Base-by-base conservation (phyloP, 2,888 invertebrate genomes). In the Adelphocoris suturalis region DNA sequence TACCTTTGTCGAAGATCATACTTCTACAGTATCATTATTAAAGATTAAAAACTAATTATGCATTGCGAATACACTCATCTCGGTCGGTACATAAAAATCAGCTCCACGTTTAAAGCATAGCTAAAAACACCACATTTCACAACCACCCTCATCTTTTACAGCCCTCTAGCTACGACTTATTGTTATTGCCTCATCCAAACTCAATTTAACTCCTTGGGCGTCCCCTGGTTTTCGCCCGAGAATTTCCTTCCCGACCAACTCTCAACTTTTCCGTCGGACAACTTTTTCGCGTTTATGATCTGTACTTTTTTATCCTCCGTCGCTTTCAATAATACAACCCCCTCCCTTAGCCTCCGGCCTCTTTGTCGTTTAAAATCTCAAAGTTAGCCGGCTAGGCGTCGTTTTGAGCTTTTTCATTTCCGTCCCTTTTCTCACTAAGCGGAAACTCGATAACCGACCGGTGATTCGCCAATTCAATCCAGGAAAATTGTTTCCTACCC, bases 111-210 rank as follows among this genome's bases (percentile, higher is more conserved):
- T 7, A 37, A 37, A 37, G 37, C 37, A 37, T 37, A 37, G 37
- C 37, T 37, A 37, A 37, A 19, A 61, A 61, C 19, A 61, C 16
- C 61, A 61, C 61, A n/a, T 19, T 61, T 61, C 61, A 61, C 14
- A 61, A 61, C 61, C 61, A 61, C 19, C 61, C 61, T 61, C 16
- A 61, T 61, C 61, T 61, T 61, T 19, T 19, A 61, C 47, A 48
- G 81, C 81, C 47, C 48, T 47, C 48, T 81, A 46, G 46, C 48
- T 81, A 13, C n/a, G 81, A 81, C 81, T 81, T 81, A 47, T 81
- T 81, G 48, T 81, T 81, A 81, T 81, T 81, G 81, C 81, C 81
- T 81, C 81, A 81, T 81, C 81, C 48, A 47, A 81, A 81, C 81
- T 81, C 81, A 81, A 81, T 81, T 81, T 47, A 81, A 81, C 81